phyloP scores from a whole-genome alignment of 2,888 invertebrate species.

The Notocelia uddmanniana region DNA sequence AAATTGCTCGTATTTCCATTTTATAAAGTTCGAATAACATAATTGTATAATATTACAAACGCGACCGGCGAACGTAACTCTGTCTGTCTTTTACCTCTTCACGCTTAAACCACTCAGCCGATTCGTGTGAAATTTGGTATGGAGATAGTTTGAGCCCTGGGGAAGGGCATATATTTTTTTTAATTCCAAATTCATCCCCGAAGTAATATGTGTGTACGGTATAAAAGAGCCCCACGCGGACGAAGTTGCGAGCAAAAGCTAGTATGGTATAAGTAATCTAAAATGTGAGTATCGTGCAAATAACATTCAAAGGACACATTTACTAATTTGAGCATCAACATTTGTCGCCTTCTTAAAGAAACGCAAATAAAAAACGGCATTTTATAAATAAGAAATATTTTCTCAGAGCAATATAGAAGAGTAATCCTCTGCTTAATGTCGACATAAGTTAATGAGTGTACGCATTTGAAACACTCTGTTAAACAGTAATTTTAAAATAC shows the following conservation, averaged over 20 bases:
- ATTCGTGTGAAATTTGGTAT: too few relatives aligned
- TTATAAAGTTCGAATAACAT: background rate
- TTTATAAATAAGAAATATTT: conserved; percentile 45
- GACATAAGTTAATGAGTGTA: conserved; percentile 44
- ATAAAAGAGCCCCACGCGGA: too few relatives aligned
- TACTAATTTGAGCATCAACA: conserved; percentile 34
- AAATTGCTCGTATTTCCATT: conserved; percentile 2
- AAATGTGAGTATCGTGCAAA: background rate
- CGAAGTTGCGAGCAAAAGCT: too few relatives aligned
- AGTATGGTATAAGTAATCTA: background rate
- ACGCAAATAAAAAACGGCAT: conserved; percentile 30
- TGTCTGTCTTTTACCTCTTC: too few relatives aligned
- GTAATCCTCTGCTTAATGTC: conserved; percentile 45
- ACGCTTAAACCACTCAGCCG: too few relatives aligned
- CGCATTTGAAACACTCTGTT: conserved; percentile 11
- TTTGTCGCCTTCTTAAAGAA: conserved; percentile 31
- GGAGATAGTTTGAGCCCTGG: too few relatives aligned
- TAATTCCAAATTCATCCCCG: too few relatives aligned
- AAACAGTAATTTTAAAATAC: background rate
- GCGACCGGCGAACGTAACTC: too few relatives aligned
- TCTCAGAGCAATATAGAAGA: conserved; percentile 45
- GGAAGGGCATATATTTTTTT: too few relatives aligned
- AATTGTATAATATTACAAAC: too few relatives aligned
- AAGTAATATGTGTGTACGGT: too few relatives aligned
- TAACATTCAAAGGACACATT: conserved; percentile 15